Evolutionary conservation across 2,113 vertebrate genomes (phyloP), one percentile per base, ranked within the genome.

Genomic region (Campylomormyrus tamandua): DNA sequence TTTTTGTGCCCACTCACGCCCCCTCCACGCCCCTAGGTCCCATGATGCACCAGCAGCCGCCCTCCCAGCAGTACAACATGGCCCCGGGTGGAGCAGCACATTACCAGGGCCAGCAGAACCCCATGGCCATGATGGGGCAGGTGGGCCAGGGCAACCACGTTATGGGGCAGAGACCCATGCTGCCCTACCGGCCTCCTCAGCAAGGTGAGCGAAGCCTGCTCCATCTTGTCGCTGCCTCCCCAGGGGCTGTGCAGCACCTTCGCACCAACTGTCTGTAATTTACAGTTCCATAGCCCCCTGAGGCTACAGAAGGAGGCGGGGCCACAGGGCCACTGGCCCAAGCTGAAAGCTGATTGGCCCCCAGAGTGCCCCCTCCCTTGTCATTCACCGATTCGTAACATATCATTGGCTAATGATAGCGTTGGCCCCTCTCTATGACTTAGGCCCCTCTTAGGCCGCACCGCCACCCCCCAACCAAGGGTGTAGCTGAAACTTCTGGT

Each of bases 1-100:
- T 66, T 27, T 62, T 66, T 70, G 10, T 70, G 58, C 58, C n/a
- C 70, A 45, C 31, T n/a, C 19, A 8, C 42, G 0, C 13, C 46
- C 21, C 45, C 46, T 6, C 2, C 5, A 92, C 13, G 80, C 89
- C 62, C 87, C 10, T 93, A 99, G 98, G 98, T 92, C 97, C 98
- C 90, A 98, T 99, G 97, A 99, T 99, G 97, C 98, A 99, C 93
- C 98, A 99, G 94, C 98, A 99, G 91, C 96, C 98, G 92, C 97
- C 98, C 52, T 95, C 98, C 45, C 98, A 99, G 92, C 98, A 99
- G 90, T 99, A 99, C 93, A 99, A 95, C 93, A 97, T 99, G 96
- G 96, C 98, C n/a, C 97, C 99, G 83, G 97, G 97, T 87, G 96
- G 89, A 35, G 77, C 96, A 24, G 98, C 99, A 90, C 99, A 99